Conservation (phyloP, 2,888 invertebrate genomes). For the Trisateles emortualis region DNA sequence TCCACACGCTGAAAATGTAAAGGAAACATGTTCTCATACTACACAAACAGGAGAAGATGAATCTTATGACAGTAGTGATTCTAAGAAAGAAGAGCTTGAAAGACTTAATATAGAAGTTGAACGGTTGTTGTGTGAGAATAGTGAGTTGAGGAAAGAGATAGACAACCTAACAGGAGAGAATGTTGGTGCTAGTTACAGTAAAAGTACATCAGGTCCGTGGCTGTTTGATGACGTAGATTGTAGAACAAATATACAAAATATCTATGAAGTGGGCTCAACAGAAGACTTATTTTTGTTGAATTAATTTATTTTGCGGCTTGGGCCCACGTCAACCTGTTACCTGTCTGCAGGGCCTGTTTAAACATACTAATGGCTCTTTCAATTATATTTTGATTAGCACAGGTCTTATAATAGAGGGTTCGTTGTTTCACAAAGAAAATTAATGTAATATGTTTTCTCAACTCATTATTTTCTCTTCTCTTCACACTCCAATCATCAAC, state of each 20-base stretch:
- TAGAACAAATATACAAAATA: not conserved
- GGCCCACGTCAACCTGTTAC: no score
- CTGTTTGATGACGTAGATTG: slow-evolving; percentile 26
- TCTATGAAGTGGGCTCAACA: not conserved
- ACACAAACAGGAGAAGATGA: slow-evolving; percentile 1
- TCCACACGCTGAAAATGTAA: no score
- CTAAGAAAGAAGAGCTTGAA: slow-evolving; percentile 53
- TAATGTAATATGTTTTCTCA: no score
- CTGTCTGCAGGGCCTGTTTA: no score
- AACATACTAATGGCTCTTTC: no score
- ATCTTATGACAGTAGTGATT: slow-evolving; percentile 23
- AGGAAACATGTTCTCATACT: not conserved
- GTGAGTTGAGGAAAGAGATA: slow-evolving; percentile 65
- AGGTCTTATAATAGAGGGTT: no score
- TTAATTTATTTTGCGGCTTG: no score
- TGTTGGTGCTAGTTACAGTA: slow-evolving; percentile 21
- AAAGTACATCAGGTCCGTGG: slow-evolving; percentile 47
- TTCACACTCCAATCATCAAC: no score
- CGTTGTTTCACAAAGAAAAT: no score
- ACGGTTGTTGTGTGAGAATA: slow-evolving; percentile 64
- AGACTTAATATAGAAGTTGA: slow-evolving; percentile 60
- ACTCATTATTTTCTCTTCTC: no score
- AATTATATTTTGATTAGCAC: no score
- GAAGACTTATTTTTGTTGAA: not conserved
- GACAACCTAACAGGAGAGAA: slow-evolving; percentile 48